Conservation (phyloP, 2,113 vertebrate genomes). For the Microtus pennsylvanicus region DNA sequence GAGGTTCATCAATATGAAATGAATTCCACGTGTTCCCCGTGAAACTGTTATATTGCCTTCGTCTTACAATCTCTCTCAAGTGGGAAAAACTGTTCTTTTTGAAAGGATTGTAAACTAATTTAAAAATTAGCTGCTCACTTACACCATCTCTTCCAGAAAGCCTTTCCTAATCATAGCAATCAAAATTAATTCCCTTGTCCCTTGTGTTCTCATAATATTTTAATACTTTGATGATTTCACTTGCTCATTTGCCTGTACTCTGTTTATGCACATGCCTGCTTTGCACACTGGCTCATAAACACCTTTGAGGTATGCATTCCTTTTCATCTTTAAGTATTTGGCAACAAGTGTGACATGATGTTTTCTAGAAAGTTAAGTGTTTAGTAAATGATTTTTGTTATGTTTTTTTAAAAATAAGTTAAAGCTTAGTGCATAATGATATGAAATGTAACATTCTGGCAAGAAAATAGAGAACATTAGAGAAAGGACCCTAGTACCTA, state of each 20-base stretch:
- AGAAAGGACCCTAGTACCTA: not conserved
- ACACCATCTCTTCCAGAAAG: conserved; percentile 40
- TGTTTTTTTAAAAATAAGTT: not conserved
- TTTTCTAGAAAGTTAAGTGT: conserved; percentile 40
- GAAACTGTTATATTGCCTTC: conserved; percentile 32
- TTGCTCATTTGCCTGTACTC: conserved; percentile 19
- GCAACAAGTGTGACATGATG: not conserved
- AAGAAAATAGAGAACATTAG: conserved; percentile 6
- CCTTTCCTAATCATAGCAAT: conserved; percentile 64
- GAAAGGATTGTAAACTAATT: conserved; percentile 39
- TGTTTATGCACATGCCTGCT: conserved; percentile 45
- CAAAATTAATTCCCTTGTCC: conserved; percentile 64
- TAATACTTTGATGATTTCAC: conserved; percentile 56
- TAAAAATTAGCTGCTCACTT: conserved; percentile 56
- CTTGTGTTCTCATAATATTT: conserved; percentile 54
- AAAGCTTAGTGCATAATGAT: not conserved
- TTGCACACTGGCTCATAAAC: conserved; percentile 22
- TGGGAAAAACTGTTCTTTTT: conserved; percentile 37
- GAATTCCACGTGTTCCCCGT: conserved; percentile 44
- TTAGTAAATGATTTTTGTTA: conserved; percentile 11
- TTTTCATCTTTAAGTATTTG: conserved; percentile 19
- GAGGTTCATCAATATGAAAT: conserved; percentile 42
- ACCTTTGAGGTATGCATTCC: conserved; percentile 29
- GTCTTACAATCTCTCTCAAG: conserved; percentile 11
- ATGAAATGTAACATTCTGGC: not conserved